phyloP scores from a whole-genome alignment of 2,888 invertebrate genomes.

The Troglohyphantes excavatus region DNA sequence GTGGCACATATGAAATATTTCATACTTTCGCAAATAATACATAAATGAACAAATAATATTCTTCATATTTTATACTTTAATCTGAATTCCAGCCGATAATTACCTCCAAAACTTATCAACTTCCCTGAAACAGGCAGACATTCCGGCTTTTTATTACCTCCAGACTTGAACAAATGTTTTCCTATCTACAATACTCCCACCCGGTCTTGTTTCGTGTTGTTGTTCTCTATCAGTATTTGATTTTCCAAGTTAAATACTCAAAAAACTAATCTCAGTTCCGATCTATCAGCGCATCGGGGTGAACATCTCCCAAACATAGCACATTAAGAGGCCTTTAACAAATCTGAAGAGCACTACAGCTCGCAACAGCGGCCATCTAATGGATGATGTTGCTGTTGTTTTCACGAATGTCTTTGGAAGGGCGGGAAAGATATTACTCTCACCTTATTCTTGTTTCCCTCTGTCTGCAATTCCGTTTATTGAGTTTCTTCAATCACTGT shows the following conservation, averaged over 20 bases:
- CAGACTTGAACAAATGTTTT: background rate
- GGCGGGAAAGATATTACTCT: conserved; percentile 32
- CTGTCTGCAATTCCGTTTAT: conserved; percentile 32
- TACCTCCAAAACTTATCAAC: too few relatives aligned
- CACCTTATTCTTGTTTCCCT: conserved; percentile 37
- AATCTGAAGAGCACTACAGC: background rate
- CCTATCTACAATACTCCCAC: background rate
- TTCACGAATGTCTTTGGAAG: conserved; percentile 11
- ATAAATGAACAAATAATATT: too few relatives aligned
- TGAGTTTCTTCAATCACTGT: conserved; percentile 37
- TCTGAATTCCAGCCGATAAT: too few relatives aligned
- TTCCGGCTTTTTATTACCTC: too few relatives aligned
- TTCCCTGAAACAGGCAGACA: too few relatives aligned
- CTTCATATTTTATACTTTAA: too few relatives aligned
- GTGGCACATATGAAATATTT: too few relatives aligned
- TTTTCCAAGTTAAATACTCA: background rate
- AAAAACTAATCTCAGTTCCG: background rate
- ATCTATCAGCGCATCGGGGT: conserved; percentile 9
- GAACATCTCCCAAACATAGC: conserved; percentile 5
- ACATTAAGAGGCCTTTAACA: conserved; percentile 24
- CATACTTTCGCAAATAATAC: too few relatives aligned
- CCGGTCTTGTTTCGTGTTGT: background rate
- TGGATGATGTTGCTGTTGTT: conserved; percentile 29
- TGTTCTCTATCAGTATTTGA: background rate
- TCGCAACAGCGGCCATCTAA: conserved; percentile 36